phyloP scores from a whole-genome alignment of 1,140 invertebrate species.

The Lucilia cuprina region DNA sequence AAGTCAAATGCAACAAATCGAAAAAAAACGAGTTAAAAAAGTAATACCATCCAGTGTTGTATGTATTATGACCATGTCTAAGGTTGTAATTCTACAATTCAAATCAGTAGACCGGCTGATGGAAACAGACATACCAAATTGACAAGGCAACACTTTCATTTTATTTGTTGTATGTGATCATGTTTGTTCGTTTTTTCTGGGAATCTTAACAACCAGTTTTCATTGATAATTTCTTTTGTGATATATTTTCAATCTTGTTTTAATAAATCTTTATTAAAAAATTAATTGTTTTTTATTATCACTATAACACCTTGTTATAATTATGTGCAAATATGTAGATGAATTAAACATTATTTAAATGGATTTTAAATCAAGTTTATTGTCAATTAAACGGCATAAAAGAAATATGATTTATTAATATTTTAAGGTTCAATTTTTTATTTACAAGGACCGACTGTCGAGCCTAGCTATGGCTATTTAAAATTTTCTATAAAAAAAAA shows the following conservation, averaged over 20 bases:
- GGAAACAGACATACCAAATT: neutral
- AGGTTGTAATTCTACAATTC: no score
- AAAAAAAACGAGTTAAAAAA: neutral
- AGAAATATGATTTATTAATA: no score
- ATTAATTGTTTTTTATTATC: no score
- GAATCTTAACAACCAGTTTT: neutral
- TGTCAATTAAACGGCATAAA: no score
- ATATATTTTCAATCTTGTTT: neutral
- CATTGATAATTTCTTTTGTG: neutral
- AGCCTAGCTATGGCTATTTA: no score
- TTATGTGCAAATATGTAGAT: neutral
- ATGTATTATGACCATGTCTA: neutral
- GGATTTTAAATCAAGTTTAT: no score
- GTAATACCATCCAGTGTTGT: neutral
- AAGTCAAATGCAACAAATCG: neutral
- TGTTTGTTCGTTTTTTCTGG: neutral
- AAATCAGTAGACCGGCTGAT: neutral
- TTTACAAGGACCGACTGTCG: no score
- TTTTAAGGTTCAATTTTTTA: no score
- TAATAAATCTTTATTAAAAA: neutral
- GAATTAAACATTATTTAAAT: neutral
- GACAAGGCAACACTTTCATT: slow-evolving; percentile 11
- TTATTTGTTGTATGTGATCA: neutral
- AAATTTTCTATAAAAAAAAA: no score
- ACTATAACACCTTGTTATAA: neutral